phyloP scores from a whole-genome alignment of 2,113 vertebrate species.

The Callorhinus ursinus region DNA sequence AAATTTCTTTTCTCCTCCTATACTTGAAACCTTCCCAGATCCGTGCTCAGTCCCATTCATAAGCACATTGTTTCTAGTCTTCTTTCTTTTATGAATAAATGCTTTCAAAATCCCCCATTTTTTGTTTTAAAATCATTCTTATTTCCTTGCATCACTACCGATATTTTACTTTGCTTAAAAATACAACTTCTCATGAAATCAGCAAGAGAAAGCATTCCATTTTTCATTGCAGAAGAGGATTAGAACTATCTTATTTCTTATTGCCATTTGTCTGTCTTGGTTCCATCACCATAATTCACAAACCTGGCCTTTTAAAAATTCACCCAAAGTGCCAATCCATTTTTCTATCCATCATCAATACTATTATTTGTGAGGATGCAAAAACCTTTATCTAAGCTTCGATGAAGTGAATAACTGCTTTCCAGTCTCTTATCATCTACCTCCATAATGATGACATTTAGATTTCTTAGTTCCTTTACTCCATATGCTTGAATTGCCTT shows the following conservation, averaged over 20 bases:
- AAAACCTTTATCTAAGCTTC: not conserved
- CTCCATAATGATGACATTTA: not conserved
- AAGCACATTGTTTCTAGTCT: not conserved
- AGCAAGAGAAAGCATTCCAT: not conserved
- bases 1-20: not conserved
- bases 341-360: not conserved
- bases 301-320: not conserved
- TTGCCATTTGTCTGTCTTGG: not conserved
- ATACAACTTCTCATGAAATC: not conserved
- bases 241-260: not conserved
- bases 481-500: not conserved
- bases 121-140: not conserved
- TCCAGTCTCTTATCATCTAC: not conserved
- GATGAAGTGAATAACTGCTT: not conserved
- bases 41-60: not conserved
- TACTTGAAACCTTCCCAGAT: not conserved
- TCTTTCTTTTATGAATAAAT: not conserved
- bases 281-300: not conserved
- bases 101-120: not conserved
- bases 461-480: not conserved
- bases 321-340: not conserved
- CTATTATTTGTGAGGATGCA: not conserved
- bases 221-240: not conserved
- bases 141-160: not conserved
- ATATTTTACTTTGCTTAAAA: slow-evolving; percentile 29